Percentiles rank a stretch among this genome's conserved stretches.
Conservation (phyloP, 2,113 vertebrate genomes). For the Calidris pugnax region DNA sequence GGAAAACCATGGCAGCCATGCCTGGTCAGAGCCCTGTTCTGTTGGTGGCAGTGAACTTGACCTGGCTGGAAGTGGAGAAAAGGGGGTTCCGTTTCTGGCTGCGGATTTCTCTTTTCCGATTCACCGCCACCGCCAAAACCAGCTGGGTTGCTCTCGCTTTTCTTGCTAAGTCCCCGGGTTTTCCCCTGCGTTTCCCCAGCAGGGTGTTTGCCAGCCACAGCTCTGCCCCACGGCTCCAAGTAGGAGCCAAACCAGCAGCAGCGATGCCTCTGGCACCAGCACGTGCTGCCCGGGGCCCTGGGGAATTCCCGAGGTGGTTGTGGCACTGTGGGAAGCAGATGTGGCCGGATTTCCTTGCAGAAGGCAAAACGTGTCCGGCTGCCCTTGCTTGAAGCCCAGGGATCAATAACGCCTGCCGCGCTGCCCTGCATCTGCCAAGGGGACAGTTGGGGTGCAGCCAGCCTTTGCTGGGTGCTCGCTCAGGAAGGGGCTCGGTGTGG, state of each 20-base stretch:
- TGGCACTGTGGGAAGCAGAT: accelerated
- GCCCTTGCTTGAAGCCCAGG: not conserved
- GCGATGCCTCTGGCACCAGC: not conserved
- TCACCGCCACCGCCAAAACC: not conserved
- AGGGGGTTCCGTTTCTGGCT: not conserved
- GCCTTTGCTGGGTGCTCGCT: not conserved
- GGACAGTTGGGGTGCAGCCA: not conserved
- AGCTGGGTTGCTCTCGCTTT: not conserved
- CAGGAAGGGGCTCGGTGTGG: not conserved
- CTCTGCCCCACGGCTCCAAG: not conserved
- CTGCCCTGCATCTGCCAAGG: not conserved
- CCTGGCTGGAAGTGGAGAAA: not conserved
- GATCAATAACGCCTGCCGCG: not conserved
- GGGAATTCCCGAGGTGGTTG: not conserved
- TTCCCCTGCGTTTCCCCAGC: not conserved
- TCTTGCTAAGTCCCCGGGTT: accelerated
- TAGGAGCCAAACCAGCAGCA: not conserved
- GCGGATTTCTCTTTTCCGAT: not conserved
- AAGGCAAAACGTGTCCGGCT: not conserved
- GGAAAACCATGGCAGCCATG: not conserved
- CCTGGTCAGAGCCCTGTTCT: not conserved
- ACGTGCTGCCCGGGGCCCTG: accelerated
- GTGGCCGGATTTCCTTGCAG: not conserved
- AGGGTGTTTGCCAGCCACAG: not conserved
- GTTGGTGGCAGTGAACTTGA: not conserved